Percentiles rank a stretch among this genome's conserved stretches.
Conservation (phyloP, 2,888 invertebrate species). For the Drosophila picticornis region DNA sequence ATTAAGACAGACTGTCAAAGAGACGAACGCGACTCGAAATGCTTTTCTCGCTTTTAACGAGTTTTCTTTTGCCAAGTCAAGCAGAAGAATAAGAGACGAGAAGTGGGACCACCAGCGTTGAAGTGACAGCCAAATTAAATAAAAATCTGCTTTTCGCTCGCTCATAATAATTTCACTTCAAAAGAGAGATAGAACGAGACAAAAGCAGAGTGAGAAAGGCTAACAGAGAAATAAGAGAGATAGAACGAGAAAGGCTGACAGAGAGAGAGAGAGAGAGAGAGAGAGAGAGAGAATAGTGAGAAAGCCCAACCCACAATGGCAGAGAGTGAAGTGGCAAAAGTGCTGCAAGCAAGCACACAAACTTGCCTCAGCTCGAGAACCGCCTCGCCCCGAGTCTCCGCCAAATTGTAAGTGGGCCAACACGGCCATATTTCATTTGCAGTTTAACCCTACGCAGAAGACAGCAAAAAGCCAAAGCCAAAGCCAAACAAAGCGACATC, state of each 20-base stretch:
- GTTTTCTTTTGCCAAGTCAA: background rate
- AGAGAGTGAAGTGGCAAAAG: slow-evolving; percentile 71
- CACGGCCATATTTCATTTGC: slow-evolving; percentile 59
- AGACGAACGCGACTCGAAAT: too few species aligned
- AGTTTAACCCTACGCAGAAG: slow-evolving; percentile 72
- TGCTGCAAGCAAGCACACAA: slow-evolving; percentile 48
- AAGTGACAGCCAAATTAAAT: slow-evolving; percentile 54
- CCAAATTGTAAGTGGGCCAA: slow-evolving; percentile 74
- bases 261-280: slow-evolving; percentile 9
- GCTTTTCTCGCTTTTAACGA: slow-evolving; percentile 54
- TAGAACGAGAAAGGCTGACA: background rate
- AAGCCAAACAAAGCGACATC: slow-evolving; percentile 69
- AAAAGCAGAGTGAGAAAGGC: background rate
- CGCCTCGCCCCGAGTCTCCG: slow-evolving; percentile 29
- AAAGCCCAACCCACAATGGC: background rate
- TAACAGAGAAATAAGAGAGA: background rate
- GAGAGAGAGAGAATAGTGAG: slow-evolving; percentile 16
- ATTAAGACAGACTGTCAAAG: slow-evolving; percentile 36
- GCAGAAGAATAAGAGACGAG: background rate
- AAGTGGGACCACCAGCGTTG: slow-evolving; percentile 55
- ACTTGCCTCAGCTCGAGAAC: background rate
- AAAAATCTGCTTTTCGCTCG: slow-evolving; percentile 63
- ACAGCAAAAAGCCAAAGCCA: slow-evolving; percentile 37
- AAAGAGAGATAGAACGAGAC: slow-evolving; percentile 10
- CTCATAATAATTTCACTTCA: slow-evolving; percentile 77